Conservation (phyloP, 1,140 invertebrate genomes). For the Cherax destructor region DNA sequence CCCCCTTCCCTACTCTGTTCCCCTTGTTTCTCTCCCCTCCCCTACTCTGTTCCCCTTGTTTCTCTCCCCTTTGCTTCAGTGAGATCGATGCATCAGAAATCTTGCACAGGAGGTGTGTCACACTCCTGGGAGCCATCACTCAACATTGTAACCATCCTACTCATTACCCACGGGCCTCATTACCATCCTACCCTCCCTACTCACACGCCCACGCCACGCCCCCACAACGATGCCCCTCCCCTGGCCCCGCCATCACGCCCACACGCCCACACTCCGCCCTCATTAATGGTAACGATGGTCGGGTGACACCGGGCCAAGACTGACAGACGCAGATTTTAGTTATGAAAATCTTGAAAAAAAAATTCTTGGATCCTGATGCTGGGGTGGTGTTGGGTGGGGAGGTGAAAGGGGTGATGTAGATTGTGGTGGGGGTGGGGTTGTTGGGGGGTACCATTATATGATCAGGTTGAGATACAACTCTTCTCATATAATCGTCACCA, state of each 20-base stretch:
- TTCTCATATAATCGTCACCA: too few species aligned
- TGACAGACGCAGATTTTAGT: not conserved
- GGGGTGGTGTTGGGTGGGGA: too few species aligned
- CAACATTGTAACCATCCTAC: constrained; percentile 10
- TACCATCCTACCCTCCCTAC: not conserved
- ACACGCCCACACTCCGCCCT: not conserved
- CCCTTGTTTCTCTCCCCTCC: not conserved
- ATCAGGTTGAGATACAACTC: too few species aligned
- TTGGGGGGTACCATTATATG: too few species aligned
- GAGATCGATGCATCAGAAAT: not conserved
- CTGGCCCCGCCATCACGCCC: not conserved
- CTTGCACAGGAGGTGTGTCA: not conserved
- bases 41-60: not conserved
- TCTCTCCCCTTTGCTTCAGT: not conserved
- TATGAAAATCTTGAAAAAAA: too few species aligned
- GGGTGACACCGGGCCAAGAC: not conserved
- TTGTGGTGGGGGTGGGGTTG: too few species aligned
- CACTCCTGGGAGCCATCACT: constrained; percentile 9
- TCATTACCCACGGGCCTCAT: constrained; percentile 28
- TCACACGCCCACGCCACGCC: too few species aligned
- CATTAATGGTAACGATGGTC: not conserved
- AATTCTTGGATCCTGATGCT: not conserved
- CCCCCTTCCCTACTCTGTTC: not conserved
- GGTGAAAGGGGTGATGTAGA: too few species aligned
- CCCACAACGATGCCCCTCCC: too few species aligned